A percentile compares a stretch with the other conserved stretches of the same genome.
These are phyloP conservation scores for Zygothrica quintamaculata DNA, from an alignment of 2,888 invertebrate species.

Conservation along the genomic window DNA sequence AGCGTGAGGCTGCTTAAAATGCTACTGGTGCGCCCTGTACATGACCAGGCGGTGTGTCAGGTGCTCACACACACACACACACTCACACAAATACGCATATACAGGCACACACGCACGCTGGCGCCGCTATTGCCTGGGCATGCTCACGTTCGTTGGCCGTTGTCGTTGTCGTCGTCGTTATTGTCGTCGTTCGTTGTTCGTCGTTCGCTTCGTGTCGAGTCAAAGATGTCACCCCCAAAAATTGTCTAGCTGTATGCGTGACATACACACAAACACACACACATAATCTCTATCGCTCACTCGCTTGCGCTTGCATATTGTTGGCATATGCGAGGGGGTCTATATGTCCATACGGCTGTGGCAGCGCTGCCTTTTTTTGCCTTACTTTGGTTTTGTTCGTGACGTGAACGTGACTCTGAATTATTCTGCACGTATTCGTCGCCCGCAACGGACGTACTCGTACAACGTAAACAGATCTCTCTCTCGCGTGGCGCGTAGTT, in stretches of 20 bases:
- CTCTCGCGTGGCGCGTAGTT: constrained; percentile 44
- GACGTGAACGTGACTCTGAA: constrained; percentile 84
- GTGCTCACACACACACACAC: constrained; percentile 71
- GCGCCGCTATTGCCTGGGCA: constrained; percentile 34
- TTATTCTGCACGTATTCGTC: constrained; percentile 85
- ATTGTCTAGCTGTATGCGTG: constrained; percentile 56
- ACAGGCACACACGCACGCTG: constrained; percentile 23
- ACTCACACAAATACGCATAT: constrained; percentile 13
- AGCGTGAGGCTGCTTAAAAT: constrained; percentile 85
- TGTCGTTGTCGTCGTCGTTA: constrained; percentile 30
- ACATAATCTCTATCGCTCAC: constrained; percentile 19
- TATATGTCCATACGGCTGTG: constrained; percentile 33
- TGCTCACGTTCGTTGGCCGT: constrained; percentile 52
- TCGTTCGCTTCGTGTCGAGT: constrained; percentile 73
- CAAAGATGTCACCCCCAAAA: constrained; percentile 80
- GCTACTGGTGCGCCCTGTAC: constrained; percentile 85
- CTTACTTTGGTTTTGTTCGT: constrained; percentile 85
- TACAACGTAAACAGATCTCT: constrained; percentile 55
- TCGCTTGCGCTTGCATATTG: constrained; percentile 2
- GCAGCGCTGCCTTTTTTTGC: constrained; percentile 71
- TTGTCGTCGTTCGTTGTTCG: constrained; percentile 2
- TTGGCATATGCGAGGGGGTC: constrained; percentile 14
- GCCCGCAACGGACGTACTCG: constrained; percentile 83
- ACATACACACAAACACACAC: constrained; percentile 35
- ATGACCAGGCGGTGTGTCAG: constrained; percentile 84